Base-by-base conservation (phyloP, 1,140 invertebrate species). In the Brachionus rotundiformis region DNA sequence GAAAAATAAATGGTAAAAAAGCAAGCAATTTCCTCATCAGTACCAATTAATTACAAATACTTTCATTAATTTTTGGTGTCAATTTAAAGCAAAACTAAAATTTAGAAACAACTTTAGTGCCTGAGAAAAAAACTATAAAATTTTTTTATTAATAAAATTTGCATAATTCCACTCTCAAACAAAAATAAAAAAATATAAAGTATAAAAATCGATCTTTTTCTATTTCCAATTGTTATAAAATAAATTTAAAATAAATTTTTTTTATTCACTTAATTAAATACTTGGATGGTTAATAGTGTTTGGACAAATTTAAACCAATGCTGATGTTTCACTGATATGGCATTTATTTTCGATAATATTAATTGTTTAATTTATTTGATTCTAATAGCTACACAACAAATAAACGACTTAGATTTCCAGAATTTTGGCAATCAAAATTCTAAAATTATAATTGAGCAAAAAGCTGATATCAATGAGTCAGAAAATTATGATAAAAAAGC, bases 181-280 rank as follows among this genome's bases (percentile, higher is more conserved):
- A 39, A 68, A 63, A 29, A 11, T 2, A 27, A 5, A 63, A 29
- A 63, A 68, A 68, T 36, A 68, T 36, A 68, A 27, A 68, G 31
- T 36, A 36, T 19, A 68, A 68, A n/a, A 68, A 68, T 68, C 63
- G 63, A 68, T 68, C 63, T 36, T 68, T 68, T 68, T 23, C n/a
- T n/a, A n/a, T n/a, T 19, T 36, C 29, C 13, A 68, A 19, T 68
- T 68, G 16, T 68, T 68, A 19, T 10, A 36, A n/a, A 33, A 10
- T n/a, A 33, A n/a, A n/a, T n/a, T n/a, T 33, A 33, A 19, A 31
- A 19, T 68, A 8, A 33, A 19, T n/a, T 36, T 63, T 63, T 63
- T 33, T 27, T 63, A 13, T 63, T 63, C 2, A 13, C n/a, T 11
- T 10, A 29, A 31, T 31, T 29, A 63, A 29, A 13, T 41, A 13